Evolutionary conservation across 2,113 vertebrate genomes (phyloP), one percentile per base, ranked within the genome.

Genomic region (Pampusana beccarii): DNA sequence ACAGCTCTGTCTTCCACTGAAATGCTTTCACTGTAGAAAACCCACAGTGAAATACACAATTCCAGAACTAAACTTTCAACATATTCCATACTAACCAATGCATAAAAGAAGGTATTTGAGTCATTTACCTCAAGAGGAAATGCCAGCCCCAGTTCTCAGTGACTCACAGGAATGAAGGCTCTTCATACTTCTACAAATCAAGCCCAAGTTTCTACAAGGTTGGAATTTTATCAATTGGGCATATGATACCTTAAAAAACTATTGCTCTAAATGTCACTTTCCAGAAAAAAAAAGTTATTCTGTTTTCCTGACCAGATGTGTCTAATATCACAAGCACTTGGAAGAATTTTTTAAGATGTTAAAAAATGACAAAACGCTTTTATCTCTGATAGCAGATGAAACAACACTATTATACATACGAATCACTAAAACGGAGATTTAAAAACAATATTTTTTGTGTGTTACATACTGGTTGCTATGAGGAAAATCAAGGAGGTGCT

Each of bases 401-500:
- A 83, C 44, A 84, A n/a, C 42, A 66, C 18, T 44, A 16, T 19
- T 21, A 80, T 3, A 73, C 29, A 56, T 10, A 26, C 19, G 16
- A 69, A 75, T 53, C 53, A 65, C 71, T 80, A n/a, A 36, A 79
- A 24, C 1, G 5, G 46, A 77, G 20, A 86, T 44, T 36, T 57
- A 4, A 6, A 40, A 57, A 46, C 53, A 38, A 21, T 20, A 21
- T 12, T 25, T 71, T 64, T 5, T 66, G 16, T 57, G 51, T 84
- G 60, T 61, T 82, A 98, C 99, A 95, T 98, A 99, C 99, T 99
- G 99, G 98, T 98, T 99, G 98, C 99, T 99, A 91, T 99, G 99
- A 96, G 99, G 99, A 86, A 99, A 99, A 98, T 99, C 99, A 19
- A 99, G 98, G 97, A 99, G 98, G 98, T 99, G 99, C 95, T 99